phyloP scores from a whole-genome alignment of 1,140 invertebrate species.

The Hesperophylax magnus region DNA sequence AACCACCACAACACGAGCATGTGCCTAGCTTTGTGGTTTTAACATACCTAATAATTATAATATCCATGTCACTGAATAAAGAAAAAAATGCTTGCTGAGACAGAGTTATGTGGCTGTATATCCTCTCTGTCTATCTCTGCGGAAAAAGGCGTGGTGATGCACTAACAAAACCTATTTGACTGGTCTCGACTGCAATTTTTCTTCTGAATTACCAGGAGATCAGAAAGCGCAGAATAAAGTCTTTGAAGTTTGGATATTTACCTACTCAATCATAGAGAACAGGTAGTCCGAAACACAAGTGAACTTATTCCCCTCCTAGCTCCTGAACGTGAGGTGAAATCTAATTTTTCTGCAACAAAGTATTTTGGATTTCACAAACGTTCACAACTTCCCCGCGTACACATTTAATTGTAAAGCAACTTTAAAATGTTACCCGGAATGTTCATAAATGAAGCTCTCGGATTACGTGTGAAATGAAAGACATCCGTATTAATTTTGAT shows the following conservation, averaged over 20 bases:
- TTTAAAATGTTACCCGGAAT: constrained; percentile 21
- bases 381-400: not conserved
- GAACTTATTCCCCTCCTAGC: constrained; percentile 36
- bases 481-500: not conserved
- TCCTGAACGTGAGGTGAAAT: constrained; percentile 33
- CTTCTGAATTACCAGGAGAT: constrained; percentile 4
- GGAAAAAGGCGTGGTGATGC: too few species aligned
- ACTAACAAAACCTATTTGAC: too few species aligned
- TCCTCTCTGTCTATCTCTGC: too few species aligned
- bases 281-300: constrained; percentile 26
- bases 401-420: constrained; percentile 24
- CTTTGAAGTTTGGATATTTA: constrained; percentile 45
- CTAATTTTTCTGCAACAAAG: constrained; percentile 13
- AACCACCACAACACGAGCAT: too few species aligned
- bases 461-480: not conserved
- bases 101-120: too few species aligned
- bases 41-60: too few species aligned
- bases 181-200: too few species aligned
- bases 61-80: too few species aligned
- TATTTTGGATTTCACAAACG: not conserved
- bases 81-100: too few species aligned
- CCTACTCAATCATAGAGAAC: constrained; percentile 50
- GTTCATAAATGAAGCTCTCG: constrained; percentile 13
- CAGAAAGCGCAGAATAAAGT: constrained; percentile 26
- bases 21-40: too few species aligned